These are phyloP conservation scores for Caenorhabditis briggsae DNA, from an alignment of 1,140 invertebrate species.

Conservation along the genomic window DNA sequence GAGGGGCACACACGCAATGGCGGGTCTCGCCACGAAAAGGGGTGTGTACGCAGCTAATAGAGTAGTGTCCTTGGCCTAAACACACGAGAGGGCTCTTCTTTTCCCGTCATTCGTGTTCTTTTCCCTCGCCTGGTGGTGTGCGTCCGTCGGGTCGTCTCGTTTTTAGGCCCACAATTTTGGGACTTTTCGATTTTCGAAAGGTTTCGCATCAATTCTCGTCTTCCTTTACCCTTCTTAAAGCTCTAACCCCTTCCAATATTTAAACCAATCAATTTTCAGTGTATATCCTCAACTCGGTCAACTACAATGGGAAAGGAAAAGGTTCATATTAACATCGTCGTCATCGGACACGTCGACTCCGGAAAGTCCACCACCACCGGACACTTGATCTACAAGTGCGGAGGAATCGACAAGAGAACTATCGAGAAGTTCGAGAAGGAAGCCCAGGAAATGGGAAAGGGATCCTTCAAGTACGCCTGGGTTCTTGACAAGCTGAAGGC, in stretches of 20 bases:
- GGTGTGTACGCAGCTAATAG: neutral
- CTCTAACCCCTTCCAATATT: neutral
- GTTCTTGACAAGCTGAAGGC: constrained; percentile 95
- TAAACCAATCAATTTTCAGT: constrained; percentile 11
- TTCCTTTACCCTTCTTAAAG: neutral
- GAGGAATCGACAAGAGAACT: constrained; percentile 94
- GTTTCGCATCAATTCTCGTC: neutral
- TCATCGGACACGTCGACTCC: constrained; percentile 93
- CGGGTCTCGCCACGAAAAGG: constrained; percentile 21
- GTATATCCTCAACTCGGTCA: neutral
- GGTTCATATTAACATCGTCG: constrained; percentile 97
- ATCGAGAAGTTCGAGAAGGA: constrained; percentile 98
- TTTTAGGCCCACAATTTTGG: constrained; percentile 26
- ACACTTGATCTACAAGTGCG: constrained; percentile 96
- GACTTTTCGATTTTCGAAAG: neutral
- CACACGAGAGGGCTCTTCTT: constrained; percentile 20
- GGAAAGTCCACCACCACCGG: constrained; percentile 89
- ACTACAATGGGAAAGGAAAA: constrained; percentile 84
- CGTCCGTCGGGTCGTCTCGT: neutral
- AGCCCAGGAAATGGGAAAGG: constrained; percentile 94
- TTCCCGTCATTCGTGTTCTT: constrained; percentile 20
- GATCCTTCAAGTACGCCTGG: constrained; percentile 97
- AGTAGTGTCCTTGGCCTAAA: constrained; percentile 4
- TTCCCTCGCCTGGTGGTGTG: neutral
- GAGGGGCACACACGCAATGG: constrained; percentile 16